These are phyloP conservation scores for Nomada hirtipes DNA, from an alignment of 2,888 invertebrate species.

Conservation along the genomic window DNA sequence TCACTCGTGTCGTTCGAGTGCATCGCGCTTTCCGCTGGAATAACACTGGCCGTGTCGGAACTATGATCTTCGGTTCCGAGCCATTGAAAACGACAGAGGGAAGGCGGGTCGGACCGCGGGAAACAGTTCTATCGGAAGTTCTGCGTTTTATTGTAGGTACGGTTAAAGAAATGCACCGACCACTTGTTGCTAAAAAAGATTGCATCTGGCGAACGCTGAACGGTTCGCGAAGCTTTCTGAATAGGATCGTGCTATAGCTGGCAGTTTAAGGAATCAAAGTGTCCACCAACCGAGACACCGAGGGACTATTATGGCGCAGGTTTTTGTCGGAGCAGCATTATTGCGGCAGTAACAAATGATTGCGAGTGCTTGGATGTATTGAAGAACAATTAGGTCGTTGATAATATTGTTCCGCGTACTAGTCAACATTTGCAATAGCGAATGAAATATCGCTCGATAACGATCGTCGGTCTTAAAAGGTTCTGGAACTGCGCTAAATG, in stretches of 20 bases:
- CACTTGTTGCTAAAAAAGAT: constrained; percentile 73
- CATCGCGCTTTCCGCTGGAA: constrained; percentile 44
- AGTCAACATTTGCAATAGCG: too few relatives aligned
- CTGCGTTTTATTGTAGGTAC: neutral
- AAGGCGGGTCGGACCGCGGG: neutral
- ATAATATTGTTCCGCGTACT: too few relatives aligned
- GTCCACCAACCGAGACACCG: constrained; percentile 6
- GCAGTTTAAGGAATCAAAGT: neutral
- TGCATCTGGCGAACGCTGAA: constrained; percentile 11
- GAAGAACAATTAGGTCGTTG: too few relatives aligned
- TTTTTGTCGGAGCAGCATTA: too few relatives aligned
- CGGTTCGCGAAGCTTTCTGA: neutral
- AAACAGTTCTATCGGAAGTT: constrained; percentile 4
- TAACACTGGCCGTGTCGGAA: constrained; percentile 3
- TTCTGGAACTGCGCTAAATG: too few relatives aligned
- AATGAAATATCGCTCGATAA: too few relatives aligned
- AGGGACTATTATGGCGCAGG: constrained; percentile 12
- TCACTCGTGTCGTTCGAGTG: constrained; percentile 23
- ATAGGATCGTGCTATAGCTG: neutral
- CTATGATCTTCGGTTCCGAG: constrained; percentile 18
- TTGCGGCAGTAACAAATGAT: too few relatives aligned
- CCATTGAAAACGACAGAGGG: constrained; percentile 11
- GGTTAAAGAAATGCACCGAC: constrained; percentile 57
- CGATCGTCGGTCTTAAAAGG: too few relatives aligned
- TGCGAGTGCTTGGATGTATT: too few relatives aligned